phyloP scores from a whole-genome alignment of 2,113 vertebrate genomes.

The Cynoglossus semilaevis region DNA sequence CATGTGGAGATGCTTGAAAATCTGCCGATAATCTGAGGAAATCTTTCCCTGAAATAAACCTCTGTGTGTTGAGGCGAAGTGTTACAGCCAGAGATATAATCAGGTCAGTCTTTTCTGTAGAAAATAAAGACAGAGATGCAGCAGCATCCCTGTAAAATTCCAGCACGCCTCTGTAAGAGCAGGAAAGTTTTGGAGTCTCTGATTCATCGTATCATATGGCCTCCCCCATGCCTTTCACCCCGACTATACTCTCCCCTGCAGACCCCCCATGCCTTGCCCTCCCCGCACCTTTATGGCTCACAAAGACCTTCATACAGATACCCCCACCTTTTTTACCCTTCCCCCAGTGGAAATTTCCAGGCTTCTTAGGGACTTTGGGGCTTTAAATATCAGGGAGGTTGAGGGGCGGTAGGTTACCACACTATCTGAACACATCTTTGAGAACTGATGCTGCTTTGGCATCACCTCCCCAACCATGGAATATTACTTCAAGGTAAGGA shows the following conservation, averaged over 20 bases:
- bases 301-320: conserved; percentile 23
- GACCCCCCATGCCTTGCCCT: conserved; percentile 1
- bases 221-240: conserved; percentile 17
- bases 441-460: conserved; percentile 20
- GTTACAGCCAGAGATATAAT: background rate
- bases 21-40: conserved; percentile 5
- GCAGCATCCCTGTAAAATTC: background rate
- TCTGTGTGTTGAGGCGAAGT: background rate
- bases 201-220: conserved; percentile 5
- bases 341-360: conserved; percentile 13
- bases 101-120: background rate
- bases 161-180: background rate
- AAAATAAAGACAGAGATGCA: background rate
- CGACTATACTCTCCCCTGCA: conserved; percentile 9
- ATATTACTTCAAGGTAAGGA: conserved; percentile 44
- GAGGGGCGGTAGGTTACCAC: conserved; percentile 12
- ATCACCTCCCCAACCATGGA: conserved; percentile 36
- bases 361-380: conserved; percentile 18
- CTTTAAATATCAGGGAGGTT: conserved; percentile 20
- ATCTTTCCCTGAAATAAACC: conserved; percentile 4
- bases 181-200: background rate
- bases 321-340: background rate
- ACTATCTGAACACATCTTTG: conserved; percentile 7
- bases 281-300: conserved; percentile 3
- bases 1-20: background rate